A percentile compares a stretch with the other conserved stretches of the same genome.
These are phyloP conservation scores for Xanthia icteritia DNA, from an alignment of 2,888 invertebrate genomes.

Conservation along the genomic window DNA sequence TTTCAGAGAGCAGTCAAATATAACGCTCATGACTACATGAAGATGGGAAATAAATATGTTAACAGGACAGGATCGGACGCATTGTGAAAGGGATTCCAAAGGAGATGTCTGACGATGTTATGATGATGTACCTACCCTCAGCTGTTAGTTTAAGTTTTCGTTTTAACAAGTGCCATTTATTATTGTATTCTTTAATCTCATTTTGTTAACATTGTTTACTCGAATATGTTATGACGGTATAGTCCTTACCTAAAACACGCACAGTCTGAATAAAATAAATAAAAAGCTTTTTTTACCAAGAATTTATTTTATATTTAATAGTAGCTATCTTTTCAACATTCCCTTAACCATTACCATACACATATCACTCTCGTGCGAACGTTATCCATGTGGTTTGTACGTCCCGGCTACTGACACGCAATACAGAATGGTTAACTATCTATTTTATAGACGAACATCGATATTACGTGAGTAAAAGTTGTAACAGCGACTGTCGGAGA, in stretches of 20 bases:
- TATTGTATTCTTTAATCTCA: conserved; percentile 73
- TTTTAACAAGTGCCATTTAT: conserved; percentile 83
- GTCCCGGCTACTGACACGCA: conserved; percentile 65
- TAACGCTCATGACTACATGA: conserved; percentile 68
- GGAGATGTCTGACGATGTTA: conserved; percentile 67
- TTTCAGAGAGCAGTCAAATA: conserved; percentile 87
- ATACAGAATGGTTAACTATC: conserved; percentile 58
- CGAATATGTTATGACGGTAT: conserved; percentile 52
- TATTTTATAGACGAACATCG: conserved; percentile 65
- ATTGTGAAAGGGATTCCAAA: conserved; percentile 68
- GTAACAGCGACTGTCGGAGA: conserved; percentile 41
- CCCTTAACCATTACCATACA: conserved; percentile 75
- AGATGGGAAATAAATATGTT: conserved; percentile 63
- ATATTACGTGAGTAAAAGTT: conserved; percentile 61
- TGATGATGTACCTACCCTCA: conserved; percentile 69
- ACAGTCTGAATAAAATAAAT: conserved; percentile 76
- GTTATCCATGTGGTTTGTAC: conserved; percentile 73
- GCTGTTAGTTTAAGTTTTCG: conserved; percentile 74
- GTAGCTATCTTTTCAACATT: conserved; percentile 80
- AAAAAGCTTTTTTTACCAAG: conserved; percentile 79
- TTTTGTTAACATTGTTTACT: conserved; percentile 75
- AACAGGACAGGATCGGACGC: conserved; percentile 54
- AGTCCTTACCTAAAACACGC: conserved; percentile 63
- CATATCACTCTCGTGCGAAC: conserved; percentile 76
- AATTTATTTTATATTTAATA: conserved; percentile 82